Evolutionary conservation across 2,888 invertebrate species (phyloP), one percentile per base, ranked within the genome.

Genomic region (Microctonus aethiopoides): DNA sequence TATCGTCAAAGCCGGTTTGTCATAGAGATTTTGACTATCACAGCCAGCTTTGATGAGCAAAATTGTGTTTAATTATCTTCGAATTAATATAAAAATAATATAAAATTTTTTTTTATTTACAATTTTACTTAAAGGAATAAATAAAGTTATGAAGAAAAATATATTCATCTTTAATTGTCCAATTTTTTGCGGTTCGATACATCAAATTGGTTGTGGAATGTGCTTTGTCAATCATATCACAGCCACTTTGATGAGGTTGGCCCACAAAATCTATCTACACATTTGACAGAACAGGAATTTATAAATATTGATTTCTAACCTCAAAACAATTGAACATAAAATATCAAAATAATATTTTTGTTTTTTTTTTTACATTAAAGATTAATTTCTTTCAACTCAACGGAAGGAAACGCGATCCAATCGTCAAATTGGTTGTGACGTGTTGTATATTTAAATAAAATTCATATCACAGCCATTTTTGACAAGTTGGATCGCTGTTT

Each of bases 11-110:
- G 91, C 90, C 91, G 92, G 94, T 88, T 91, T 92, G 94, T 94
- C 89, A 91, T 94, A 94, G 93, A 89, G 91, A 87, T 85, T 66
- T 57, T 79, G 88, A 86, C 94, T 95, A 95, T 95, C 95, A 95
- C 95, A 95, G 95, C 95, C 94, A 95, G 94, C 94, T 94, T 95
- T 95, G 95, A 95, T 95, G 94, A 95, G 94, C 94, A 94, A 87
- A 90, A 91, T 90, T 89, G 88, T 89, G 89, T 89, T 87, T 78
- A 76, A 74, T 75, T 4, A 66, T 79, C 83, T 78, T 59, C 80
- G 62, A 68, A 61, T 26, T 2, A 60, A 60, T 11, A 36, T 22
- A 41, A 46, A 7, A 61, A 5, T 29, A 29, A 29, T 5, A 29
- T 29, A 29, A 5, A 29, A 16, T 11, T 54, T 11, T 54, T 54